Evolutionary conservation across 92 coral and sea anemone species (phyloP), one percentile per base, ranked within the genome.

Genomic region (Galaxea fascicularis): DNA sequence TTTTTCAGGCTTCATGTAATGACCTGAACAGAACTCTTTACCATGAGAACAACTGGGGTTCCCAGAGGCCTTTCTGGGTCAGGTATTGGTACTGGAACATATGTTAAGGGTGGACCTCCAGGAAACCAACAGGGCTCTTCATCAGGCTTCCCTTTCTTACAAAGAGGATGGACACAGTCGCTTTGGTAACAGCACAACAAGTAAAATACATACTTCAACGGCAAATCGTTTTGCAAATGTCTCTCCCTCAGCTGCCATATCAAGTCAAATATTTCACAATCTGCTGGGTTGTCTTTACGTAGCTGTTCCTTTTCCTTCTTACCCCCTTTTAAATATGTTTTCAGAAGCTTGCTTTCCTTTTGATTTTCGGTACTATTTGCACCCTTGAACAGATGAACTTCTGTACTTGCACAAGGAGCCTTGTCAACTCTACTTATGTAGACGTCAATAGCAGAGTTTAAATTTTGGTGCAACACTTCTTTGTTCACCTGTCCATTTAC

Each of bases 361-460:
- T 44, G 88, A 46, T 78, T 72, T 49, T 47, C 20, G 15, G 25
- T 56, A n/a, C 31, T 65, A 24, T 83, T 82, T 83, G 83, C 87
- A 41, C 95, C 95, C 83, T 85, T 88, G 74, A 74, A 66, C 10
- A 92, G 86, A 52, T 85, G 89, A 25, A 92, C 89, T 82, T 85
- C 76, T 21, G 92, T 89, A 6, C 73, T 64, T 11, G 90, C 90
- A 85, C 95, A 88, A 25, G 95, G 92, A 12, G 92, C 41, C 30
- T 88, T 82, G 47, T 85, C 80, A 29, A 92, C 92, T 57, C 89
- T 66, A 26, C 68, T 15, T 10, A 85, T 86, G 69, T 89, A 92
- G 51, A 85, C 82, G 52, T 92, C 89, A 76, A 86, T 92, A 18
- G 92, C 92, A 13, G 86, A 46, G 27, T 57, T 71, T 26, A 91